Evolutionary conservation across 1,140 invertebrate species (phyloP).

Genomic region (Eueides isabella): DNA sequence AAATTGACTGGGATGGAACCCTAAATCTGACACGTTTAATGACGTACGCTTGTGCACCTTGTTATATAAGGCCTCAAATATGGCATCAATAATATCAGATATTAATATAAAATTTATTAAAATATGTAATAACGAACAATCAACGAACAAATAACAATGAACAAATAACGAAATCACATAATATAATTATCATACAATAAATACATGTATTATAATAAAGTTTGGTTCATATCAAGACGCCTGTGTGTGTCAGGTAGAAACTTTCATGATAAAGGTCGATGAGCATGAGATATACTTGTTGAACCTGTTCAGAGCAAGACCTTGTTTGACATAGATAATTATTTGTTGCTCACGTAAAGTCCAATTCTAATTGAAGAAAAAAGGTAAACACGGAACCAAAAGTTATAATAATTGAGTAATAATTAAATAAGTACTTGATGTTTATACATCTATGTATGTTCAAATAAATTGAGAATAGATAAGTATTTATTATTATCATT

Average conservation of each 20-base stretch:
- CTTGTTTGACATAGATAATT: conserved; percentile 48
- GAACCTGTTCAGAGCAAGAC: conserved; percentile 27
- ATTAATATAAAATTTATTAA: too few species aligned
- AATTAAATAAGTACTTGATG: not conserved
- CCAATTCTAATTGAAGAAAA: not conserved
- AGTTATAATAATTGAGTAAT: not conserved
- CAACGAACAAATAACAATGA: too few species aligned
- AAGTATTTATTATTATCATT: not conserved
- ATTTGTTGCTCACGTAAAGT: conserved; percentile 41
- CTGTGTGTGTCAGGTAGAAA: conserved; percentile 24
- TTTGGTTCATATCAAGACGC: conserved; percentile 5
- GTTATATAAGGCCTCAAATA: too few species aligned
- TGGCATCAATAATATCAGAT: too few species aligned
- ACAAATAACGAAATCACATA: too few species aligned
- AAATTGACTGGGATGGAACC: too few species aligned
- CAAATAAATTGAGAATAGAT: too few species aligned
- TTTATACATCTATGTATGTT: too few species aligned
- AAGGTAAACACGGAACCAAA: not conserved
- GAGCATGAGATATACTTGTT: conserved; percentile 35
- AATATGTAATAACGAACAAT: too few species aligned
- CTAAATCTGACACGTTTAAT: too few species aligned
- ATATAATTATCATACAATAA: too few species aligned
- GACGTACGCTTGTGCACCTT: too few species aligned
- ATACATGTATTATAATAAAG: not conserved
- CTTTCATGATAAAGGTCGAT: conserved; percentile 31